A percentile compares a stretch with the other conserved stretches of the same genome.
Conservation (phyloP, 2,888 invertebrate species). For the Melinaea marsaeus region DNA sequence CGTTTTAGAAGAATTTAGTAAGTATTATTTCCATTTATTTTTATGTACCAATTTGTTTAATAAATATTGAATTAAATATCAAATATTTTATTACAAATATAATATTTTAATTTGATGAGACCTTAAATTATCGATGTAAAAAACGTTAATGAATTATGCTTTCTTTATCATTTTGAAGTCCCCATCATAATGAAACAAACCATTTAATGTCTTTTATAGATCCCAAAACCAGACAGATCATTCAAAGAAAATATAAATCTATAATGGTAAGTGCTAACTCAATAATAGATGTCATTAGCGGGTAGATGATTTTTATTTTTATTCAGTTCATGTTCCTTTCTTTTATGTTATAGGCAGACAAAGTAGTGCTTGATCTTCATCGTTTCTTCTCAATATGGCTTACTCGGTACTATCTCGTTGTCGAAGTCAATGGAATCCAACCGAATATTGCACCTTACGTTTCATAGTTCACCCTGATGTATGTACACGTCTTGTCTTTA, state of each 20-base stretch:
- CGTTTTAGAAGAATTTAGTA: constrained; percentile 99
- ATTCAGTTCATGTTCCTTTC: constrained; percentile 45
- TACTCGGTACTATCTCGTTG: constrained; percentile 63
- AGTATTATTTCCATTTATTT: constrained; percentile 70
- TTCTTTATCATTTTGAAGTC: constrained; percentile 48
- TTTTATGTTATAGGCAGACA: constrained; percentile 84
- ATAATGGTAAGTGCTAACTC: constrained; percentile 90
- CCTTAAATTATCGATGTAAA: no score
- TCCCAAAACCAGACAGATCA: constrained; percentile 97
- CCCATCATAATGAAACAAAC: not conserved
- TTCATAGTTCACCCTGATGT: constrained; percentile 63
- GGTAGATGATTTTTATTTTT: constrained; percentile 42
- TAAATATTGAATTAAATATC: no score
- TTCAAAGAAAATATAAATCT: constrained; percentile 98
- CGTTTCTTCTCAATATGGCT: constrained; percentile 87
- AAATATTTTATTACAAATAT: no score
- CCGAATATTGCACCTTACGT: constrained; percentile 62
- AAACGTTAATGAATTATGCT: not conserved
- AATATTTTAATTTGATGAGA: no score
- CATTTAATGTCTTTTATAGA: constrained; percentile 76
- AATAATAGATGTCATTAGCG: not conserved
- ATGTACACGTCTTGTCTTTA: constrained; percentile 58
- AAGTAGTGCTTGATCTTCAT: constrained; percentile 86
- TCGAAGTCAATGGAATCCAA: constrained; percentile 59
- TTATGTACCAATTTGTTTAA: no score